phyloP scores from a whole-genome alignment of 2,113 vertebrate species.

The Axis porcinus region DNA sequence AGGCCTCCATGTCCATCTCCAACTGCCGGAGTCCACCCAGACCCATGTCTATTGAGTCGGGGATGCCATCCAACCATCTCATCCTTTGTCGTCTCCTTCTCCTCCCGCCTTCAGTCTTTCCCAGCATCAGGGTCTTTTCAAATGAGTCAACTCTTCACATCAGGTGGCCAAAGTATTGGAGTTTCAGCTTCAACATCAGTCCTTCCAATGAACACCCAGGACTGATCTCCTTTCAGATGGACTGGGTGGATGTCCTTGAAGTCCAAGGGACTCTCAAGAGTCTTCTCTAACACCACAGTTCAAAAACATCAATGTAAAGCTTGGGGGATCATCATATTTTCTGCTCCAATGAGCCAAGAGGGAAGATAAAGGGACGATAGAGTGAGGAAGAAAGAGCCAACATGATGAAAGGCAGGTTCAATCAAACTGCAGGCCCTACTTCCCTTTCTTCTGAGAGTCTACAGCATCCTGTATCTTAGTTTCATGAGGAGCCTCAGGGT shows the following conservation, averaged over 20 bases:
- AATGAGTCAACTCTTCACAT: background rate
- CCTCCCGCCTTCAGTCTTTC: background rate
- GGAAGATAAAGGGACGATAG: background rate
- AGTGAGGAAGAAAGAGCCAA: accelerated
- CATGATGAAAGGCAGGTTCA: accelerated
- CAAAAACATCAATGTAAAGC: background rate
- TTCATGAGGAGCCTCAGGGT: background rate
- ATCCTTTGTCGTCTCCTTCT: background rate
- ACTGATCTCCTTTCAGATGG: background rate
- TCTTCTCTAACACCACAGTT: background rate
- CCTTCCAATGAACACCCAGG: background rate
- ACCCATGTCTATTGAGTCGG: background rate
- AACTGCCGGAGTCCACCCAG: background rate
- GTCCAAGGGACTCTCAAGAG: background rate
- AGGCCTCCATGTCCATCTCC: background rate
- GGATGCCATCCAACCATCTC: background rate
- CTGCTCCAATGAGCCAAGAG: background rate
- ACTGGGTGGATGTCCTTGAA: background rate
- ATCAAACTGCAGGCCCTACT: too few species aligned
- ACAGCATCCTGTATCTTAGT: background rate
- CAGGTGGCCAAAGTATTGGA: background rate
- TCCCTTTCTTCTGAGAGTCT: background rate
- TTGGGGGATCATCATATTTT: background rate
- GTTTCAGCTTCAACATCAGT: background rate
- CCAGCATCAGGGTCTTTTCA: background rate